Evolutionary conservation across 2,888 invertebrate genomes (phyloP).

Genomic region (Brassicogethes aeneus): DNA sequence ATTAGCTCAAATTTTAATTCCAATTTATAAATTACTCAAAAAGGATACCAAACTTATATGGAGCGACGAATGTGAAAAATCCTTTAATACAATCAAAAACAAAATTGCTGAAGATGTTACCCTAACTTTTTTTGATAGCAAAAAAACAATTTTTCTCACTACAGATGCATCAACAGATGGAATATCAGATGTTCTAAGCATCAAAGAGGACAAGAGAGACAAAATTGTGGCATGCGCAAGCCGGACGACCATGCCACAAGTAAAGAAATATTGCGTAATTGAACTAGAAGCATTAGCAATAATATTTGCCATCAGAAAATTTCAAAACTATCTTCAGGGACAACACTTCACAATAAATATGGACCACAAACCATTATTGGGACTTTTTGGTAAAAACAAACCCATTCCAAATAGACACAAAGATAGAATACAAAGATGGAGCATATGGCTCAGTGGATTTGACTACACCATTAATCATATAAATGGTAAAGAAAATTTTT

Average conservation of each 20-base stretch:
- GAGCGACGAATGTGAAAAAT: slow-evolving; percentile 18
- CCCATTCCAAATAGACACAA: neutral
- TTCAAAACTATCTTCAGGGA: neutral
- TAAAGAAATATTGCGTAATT: neutral
- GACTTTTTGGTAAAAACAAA: slow-evolving; percentile 3
- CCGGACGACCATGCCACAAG: neutral
- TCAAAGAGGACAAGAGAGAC: neutral
- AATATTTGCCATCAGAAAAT: neutral
- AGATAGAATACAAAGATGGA: neutral
- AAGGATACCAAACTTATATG: slow-evolving; percentile 18
- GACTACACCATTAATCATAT: neutral
- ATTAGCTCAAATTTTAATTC: slow-evolving; percentile 17
- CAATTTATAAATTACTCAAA: slow-evolving; percentile 21
- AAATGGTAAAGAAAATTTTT: neutral
- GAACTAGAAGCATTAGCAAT: neutral
- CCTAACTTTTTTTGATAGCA: neutral
- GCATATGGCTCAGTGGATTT: too few relatives aligned
- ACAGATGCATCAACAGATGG: neutral
- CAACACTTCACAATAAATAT: too few relatives aligned
- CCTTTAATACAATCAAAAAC: slow-evolving; percentile 21
- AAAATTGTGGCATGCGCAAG: neutral
- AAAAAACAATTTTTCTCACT: neutral
- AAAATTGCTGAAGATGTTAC: slow-evolving; percentile 7
- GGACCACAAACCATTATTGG: too few relatives aligned
- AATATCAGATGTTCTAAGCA: neutral